phyloP scores from a whole-genome alignment of 2,888 invertebrate species.

The Brassicogethes aeneus region DNA sequence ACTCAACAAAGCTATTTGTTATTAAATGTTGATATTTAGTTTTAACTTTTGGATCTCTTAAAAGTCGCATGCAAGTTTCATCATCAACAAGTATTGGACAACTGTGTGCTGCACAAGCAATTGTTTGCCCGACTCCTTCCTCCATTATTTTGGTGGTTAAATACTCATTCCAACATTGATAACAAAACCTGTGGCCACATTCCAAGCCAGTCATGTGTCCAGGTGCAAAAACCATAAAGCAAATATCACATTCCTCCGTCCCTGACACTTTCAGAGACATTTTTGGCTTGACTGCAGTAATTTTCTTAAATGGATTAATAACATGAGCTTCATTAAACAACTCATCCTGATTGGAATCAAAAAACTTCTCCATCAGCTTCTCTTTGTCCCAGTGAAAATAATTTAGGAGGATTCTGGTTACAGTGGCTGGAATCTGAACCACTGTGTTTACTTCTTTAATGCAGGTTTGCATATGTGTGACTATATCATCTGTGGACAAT shows the following conservation, averaged over 20 bases:
- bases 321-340: slow-evolving; percentile 92
- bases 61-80: slow-evolving; percentile 87
- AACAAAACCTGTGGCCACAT: slow-evolving; percentile 96
- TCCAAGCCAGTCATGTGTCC: slow-evolving; percentile 88
- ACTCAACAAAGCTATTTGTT: slow-evolving; percentile 98
- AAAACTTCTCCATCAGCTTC: slow-evolving; percentile 94
- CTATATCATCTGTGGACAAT: slow-evolving; percentile 91
- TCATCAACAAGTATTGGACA: slow-evolving; percentile 98
- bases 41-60: slow-evolving; percentile 78
- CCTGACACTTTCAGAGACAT: slow-evolving; percentile 61
- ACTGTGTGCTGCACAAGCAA: slow-evolving; percentile 93
- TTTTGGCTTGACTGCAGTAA: slow-evolving; percentile 57
- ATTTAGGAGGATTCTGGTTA: slow-evolving; percentile 89
- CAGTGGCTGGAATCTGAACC: slow-evolving; percentile 83
- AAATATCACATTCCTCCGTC: slow-evolving; percentile 89
- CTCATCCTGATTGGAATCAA: slow-evolving; percentile 91
- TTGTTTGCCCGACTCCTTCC: slow-evolving; percentile 92
- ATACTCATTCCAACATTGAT: slow-evolving; percentile 94
- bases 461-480: slow-evolving; percentile 94
- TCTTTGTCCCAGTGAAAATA: slow-evolving; percentile 99
- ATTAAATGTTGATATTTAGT: slow-evolving; percentile 95
- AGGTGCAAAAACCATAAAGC: slow-evolving; percentile 78
- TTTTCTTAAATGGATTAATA: slow-evolving; percentile 83
- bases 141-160: slow-evolving; percentile 97
- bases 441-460: slow-evolving; percentile 96